Base-by-base conservation (phyloP, 2,888 invertebrate genomes). In the Tetrapedia diversipes region DNA sequence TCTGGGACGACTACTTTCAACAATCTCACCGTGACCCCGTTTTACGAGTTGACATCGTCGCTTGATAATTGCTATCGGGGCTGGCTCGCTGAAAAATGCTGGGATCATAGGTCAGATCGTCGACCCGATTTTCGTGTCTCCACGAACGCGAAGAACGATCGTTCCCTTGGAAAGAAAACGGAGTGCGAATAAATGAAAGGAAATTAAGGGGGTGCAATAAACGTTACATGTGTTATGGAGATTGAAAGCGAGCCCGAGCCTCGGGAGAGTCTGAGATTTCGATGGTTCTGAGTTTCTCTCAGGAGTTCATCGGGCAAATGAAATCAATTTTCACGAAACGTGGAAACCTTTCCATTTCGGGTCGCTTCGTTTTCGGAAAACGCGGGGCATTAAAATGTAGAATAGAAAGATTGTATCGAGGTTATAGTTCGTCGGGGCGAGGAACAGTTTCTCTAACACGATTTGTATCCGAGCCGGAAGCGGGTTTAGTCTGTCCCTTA, bases 401-500 rank as follows among this genome's bases (percentile, higher is more conserved):
- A 64, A 43, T 22, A 39, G 53, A 11, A 64, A 64, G 64, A 54
- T 64, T 14, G 29, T 53, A 64, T 49, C 37, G 53, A 11, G 37
- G n/a, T 14, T n/a, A 64, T 39, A 45, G 37, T 1, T 11, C n/a
- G n/a, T 14, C 11, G 11, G 19, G 19, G 16, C 11, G n/a, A n/a
- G 22, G 22, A 56, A 10, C 22, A 32, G 32, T 32, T 45, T 32
- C 8, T 0, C 24, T 11, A 32, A 34, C 24, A 32, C 54, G n/a
- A 45, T 67, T 67, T 22, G 59, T 39, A n/a, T 32, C 32, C 3
- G 19, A 24, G 0, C 32, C 27, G 19, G 8, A 8, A 11, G 32
- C 34, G 32, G 11, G 43, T 45, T 53, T 49, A 49, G 34, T 29
- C 53, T 66, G 65, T 61, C 53, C 61, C 60, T 53, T 65, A 65